Percentiles rank a stretch among this genome's conserved stretches.
These are phyloP conservation scores for Poeciliopsis presidionis DNA, from an alignment of 2,797 vertebrate genomes.

Conservation along the genomic window DNA sequence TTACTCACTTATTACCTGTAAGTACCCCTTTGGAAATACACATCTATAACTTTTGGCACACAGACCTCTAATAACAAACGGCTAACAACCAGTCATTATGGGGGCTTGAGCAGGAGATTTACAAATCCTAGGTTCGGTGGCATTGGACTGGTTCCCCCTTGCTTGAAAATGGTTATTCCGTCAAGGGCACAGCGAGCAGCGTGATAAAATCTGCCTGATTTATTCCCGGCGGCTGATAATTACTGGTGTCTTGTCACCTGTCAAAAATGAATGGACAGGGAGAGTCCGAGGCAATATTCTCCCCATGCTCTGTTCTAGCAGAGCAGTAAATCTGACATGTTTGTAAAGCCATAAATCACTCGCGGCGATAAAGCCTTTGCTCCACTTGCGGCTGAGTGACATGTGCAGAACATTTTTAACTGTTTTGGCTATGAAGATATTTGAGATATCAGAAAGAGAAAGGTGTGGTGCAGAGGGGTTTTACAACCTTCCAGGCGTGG, in stretches of 20 bases:
- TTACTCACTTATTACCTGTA: conserved; percentile 85
- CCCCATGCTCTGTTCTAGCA: conserved; percentile 67
- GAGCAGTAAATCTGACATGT: conserved; percentile 77
- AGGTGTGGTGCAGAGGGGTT: conserved; percentile 39
- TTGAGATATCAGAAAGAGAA: conserved; percentile 40
- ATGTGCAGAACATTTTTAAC: conserved; percentile 50
- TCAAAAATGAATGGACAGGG: conserved; percentile 77
- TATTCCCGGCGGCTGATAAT: conserved; percentile 88
- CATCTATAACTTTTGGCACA: conserved; percentile 84
- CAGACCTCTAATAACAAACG: conserved; percentile 86
- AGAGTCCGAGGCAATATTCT: conserved; percentile 74
- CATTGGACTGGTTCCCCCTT: conserved; percentile 68
- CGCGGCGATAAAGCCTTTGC: conserved; percentile 44
- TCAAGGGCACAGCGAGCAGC: conserved; percentile 68
- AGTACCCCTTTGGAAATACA: conserved; percentile 83
- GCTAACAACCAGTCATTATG: conserved; percentile 86
- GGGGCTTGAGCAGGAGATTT: conserved; percentile 76
- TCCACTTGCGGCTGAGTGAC: conserved; percentile 37
- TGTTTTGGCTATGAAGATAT: conserved; percentile 54
- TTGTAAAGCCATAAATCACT: conserved; percentile 74
- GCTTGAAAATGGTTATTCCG: conserved; percentile 83
- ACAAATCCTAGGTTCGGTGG: conserved; percentile 79
- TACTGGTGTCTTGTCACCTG: conserved; percentile 83
- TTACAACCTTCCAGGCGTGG: conserved; percentile 13
- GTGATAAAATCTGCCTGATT: conserved; percentile 81